phyloP scores from a whole-genome alignment of 2,113 vertebrate genomes.

The Podilymbus podiceps region DNA sequence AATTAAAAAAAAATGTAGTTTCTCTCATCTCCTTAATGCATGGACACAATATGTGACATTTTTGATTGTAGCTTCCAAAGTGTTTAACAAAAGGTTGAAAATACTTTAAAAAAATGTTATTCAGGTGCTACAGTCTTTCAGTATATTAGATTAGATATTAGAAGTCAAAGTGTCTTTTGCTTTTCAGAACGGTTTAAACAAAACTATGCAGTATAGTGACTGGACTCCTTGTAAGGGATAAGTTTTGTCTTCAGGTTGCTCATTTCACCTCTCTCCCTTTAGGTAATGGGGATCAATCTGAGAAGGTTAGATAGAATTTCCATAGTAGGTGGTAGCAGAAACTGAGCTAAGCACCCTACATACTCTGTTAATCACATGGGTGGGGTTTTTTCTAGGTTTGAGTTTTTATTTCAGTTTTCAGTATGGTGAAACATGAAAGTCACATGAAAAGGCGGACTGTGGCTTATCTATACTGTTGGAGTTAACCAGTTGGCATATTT shows the following conservation, averaged over 20 bases:
- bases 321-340: not conserved
- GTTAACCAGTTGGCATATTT: not conserved
- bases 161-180: not conserved
- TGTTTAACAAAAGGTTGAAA: not conserved
- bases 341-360: not conserved
- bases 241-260: not conserved
- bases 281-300: not conserved
- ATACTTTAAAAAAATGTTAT: not conserved
- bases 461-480: not conserved
- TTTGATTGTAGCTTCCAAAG: not conserved
- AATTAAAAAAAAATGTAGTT: not conserved
- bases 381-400: not conserved
- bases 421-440: not conserved
- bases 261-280: not conserved
- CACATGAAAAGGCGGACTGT: not conserved
- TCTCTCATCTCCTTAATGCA: not conserved
- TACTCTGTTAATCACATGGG: not conserved
- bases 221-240: not conserved
- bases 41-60: not conserved
- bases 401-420: not conserved
- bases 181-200: not conserved
- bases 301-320: not conserved
- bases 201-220: not conserved
- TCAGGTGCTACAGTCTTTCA: not conserved
- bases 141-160: not conserved